Conservation (phyloP, 2,797 vertebrate species). For the Trichosurus vulpecula region DNA sequence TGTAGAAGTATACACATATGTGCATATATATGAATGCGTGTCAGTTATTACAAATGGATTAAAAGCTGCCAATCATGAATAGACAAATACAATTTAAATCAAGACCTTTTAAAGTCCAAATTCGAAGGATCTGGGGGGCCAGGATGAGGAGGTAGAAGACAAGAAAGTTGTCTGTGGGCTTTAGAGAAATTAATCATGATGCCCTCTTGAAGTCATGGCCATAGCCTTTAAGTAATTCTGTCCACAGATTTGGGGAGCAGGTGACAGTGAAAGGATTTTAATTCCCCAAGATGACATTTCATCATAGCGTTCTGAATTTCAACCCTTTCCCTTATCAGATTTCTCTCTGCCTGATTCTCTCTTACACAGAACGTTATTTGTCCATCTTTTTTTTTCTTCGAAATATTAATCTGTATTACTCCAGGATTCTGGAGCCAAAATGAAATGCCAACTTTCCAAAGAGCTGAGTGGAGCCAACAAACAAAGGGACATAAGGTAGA, state of each 20-base stretch:
- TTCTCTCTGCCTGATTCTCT: constrained; percentile 51
- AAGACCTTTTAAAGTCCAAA: constrained; percentile 58
- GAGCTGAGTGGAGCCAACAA: not conserved
- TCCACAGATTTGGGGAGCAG: constrained; percentile 34
- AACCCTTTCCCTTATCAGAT: constrained; percentile 50
- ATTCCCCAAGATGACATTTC: constrained; percentile 46
- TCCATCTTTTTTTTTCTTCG: constrained; percentile 9
- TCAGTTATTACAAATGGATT: constrained; percentile 51
- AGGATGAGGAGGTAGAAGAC: constrained; percentile 1
- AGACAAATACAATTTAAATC: constrained; percentile 63
- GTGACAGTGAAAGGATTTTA: constrained; percentile 50
- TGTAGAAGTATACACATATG: constrained; percentile 3
- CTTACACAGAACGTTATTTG: constrained; percentile 55
- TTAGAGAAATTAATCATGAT: constrained; percentile 69
- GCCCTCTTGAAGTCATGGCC: constrained; percentile 57
- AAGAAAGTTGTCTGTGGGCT: constrained; percentile 54
- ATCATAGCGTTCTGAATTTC: constrained; percentile 41
- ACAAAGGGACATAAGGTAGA: constrained; percentile 10
- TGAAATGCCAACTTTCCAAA: constrained; percentile 55
- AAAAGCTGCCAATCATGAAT: constrained; percentile 43
- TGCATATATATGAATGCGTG: constrained; percentile 11
- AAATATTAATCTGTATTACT: constrained; percentile 40
- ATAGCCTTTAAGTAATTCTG: constrained; percentile 67
- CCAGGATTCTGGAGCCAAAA: constrained; percentile 18
- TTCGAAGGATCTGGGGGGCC: constrained; percentile 53